Conservation (phyloP, 2,888 invertebrate genomes). For the Bellardia bayeri region DNA sequence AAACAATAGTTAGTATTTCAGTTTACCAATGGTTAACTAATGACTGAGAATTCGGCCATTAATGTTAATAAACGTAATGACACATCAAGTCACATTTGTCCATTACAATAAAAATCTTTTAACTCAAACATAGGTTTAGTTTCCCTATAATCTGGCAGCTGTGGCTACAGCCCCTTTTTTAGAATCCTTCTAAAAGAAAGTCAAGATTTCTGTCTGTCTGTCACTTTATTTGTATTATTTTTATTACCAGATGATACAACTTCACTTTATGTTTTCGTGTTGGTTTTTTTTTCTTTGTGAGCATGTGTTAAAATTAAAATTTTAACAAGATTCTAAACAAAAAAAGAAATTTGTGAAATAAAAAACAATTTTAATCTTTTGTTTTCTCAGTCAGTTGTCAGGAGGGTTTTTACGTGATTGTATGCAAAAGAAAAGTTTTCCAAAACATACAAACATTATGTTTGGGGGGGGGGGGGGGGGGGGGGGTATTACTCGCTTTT, state of each 20-base stretch:
- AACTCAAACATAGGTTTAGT: no score
- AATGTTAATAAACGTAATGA: no score
- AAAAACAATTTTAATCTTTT: constrained; percentile 70
- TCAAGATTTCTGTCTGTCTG: constrained; percentile 5
- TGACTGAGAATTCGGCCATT: no score
- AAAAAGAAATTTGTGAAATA: constrained; percentile 9
- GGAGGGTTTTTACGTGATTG: constrained; percentile 36
- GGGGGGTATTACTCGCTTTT: constrained; percentile 37
- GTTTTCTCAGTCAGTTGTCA: constrained; percentile 49
- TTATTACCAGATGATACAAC: constrained; percentile 59
- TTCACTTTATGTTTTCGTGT: background rate
- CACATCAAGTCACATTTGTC: no score
- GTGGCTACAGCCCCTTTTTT: background rate
- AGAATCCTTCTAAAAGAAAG: background rate
- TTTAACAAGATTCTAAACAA: constrained; percentile 43
- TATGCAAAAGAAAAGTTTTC: constrained; percentile 24
- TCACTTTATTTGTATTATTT: constrained; percentile 25
- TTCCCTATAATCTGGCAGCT: no score
- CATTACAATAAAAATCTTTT: no score
- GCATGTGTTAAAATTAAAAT: constrained; percentile 67
- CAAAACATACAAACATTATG: background rate
- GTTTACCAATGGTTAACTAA: no score
- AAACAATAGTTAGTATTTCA: no score
- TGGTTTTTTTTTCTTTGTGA: constrained; percentile 22
- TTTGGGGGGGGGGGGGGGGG: constrained; percentile 40